Percentiles rank a stretch among this genome's conserved stretches.
phyloP scores from a whole-genome alignment of 1,140 invertebrate species.

The Eulimnadia texana region DNA sequence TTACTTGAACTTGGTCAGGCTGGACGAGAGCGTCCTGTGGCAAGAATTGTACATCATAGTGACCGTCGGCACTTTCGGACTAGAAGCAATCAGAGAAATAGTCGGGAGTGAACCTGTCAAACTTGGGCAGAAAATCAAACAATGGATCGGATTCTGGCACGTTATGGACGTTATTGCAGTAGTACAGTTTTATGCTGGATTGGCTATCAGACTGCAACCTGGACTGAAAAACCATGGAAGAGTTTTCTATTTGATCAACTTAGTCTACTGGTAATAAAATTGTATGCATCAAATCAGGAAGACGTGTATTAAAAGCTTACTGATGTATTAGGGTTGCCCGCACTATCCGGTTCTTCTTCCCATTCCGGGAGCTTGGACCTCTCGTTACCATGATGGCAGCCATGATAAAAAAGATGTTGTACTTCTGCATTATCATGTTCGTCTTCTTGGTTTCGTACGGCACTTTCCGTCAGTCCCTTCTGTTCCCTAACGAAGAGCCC shows the following conservation, averaged over 20 bases:
- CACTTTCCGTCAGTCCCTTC: constrained; percentile 39
- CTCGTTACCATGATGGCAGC: constrained; percentile 42
- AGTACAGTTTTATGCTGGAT: constrained; percentile 18
- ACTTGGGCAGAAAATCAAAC: constrained; percentile 38
- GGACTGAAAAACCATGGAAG: constrained; percentile 36
- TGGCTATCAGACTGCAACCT: not conserved
- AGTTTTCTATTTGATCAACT: constrained; percentile 78
- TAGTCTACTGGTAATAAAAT: constrained; percentile 75
- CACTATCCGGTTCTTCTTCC: constrained; percentile 38
- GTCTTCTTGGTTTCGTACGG: constrained; percentile 44
- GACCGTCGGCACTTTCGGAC: constrained; percentile 74
- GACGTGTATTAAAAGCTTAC: constrained; percentile 46
- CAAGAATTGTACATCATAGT: constrained; percentile 80
- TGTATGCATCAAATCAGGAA: constrained; percentile 40
- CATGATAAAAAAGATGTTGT: constrained; percentile 35
- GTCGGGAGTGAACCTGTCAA: constrained; percentile 69
- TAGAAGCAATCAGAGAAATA: constrained; percentile 86
- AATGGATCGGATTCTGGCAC: constrained; percentile 28
- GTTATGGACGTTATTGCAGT: constrained; percentile 24
- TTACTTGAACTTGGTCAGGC: constrained; percentile 78
- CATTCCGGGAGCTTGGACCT: constrained; percentile 38
- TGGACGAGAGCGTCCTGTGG: constrained; percentile 57
- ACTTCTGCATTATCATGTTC: constrained; percentile 40
- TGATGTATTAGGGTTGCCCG: constrained; percentile 18
- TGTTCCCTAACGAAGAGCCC: constrained; percentile 37